Percentiles rank a stretch among this genome's conserved stretches.
Conservation (phyloP, 2,113 vertebrate genomes). For the Pycnonotus jocosus region DNA sequence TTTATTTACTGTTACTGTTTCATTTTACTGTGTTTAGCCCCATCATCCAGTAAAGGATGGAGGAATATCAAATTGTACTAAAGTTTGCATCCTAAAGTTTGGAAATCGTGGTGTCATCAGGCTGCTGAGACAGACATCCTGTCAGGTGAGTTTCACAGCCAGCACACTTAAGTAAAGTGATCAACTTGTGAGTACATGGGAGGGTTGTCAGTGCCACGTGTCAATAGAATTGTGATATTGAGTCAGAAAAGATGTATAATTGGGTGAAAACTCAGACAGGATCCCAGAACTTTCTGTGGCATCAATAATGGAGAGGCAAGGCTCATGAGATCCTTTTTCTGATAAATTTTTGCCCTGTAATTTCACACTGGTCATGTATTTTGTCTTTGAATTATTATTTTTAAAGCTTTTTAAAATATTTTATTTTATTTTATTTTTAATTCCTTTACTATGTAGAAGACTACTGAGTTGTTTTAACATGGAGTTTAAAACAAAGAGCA, state of each 20-base stretch:
- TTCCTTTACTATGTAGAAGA: background rate
- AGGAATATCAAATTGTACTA: background rate
- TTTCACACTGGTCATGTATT: background rate
- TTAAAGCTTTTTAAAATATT: no score
- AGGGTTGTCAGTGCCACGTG: background rate
- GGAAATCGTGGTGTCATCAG: rapidly evolving
- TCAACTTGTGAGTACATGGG: background rate
- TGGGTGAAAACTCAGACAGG: background rate
- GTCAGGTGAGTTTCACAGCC: background rate
- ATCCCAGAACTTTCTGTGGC: background rate
- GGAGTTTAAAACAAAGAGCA: background rate
- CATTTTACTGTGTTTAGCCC: background rate
- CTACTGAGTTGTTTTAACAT: background rate
- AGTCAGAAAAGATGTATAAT: background rate
- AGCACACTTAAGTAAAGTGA: background rate
- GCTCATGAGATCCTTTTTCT: background rate
- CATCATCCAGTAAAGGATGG: background rate
- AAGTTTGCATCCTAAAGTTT: background rate
- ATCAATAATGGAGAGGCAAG: background rate
- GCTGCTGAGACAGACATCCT: background rate
- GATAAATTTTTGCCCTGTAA: background rate
- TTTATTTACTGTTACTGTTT: no score
- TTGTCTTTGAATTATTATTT: background rate
- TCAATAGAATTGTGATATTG: background rate
- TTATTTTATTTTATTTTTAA: no score